Percentiles rank a stretch among this genome's conserved stretches.
Conservation (phyloP, 2,113 vertebrate species). For the Ciconia boyciana region DNA sequence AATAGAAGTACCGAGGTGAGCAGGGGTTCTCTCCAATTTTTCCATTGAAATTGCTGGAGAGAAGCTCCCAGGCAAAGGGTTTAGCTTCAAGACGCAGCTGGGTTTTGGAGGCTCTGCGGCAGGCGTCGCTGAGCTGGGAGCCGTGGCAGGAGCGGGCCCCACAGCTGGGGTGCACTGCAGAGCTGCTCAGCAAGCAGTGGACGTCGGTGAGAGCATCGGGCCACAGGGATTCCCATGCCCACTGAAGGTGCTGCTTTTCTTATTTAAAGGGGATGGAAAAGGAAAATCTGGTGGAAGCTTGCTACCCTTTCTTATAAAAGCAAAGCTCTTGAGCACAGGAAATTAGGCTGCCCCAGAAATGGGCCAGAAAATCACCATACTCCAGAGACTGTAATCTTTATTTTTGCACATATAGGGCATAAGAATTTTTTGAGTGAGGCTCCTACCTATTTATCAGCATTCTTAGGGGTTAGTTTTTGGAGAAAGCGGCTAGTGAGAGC, state of each 20-base stretch:
- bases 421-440: neutral
- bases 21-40: neutral
- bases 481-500: neutral
- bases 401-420: conserved; percentile 37
- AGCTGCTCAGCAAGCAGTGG: neutral
- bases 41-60: neutral
- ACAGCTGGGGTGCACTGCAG: neutral
- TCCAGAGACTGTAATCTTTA: conserved; percentile 5
- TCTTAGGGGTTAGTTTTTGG: neutral
- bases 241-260: neutral
- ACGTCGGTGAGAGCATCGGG: accelerated
- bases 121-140: neutral
- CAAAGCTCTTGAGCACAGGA: neutral
- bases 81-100: neutral
- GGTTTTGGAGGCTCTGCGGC: neutral
- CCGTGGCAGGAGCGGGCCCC: neutral
- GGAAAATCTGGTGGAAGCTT: neutral
- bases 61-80: neutral
- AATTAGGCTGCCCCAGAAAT: conserved; percentile 51
- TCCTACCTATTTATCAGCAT: neutral
- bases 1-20: neutral
- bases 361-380: neutral
- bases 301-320: neutral
- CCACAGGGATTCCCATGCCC: neutral
- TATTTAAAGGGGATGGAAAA: neutral